Conservation (phyloP, 2,113 vertebrate species). For the Helogale parvula region DNA sequence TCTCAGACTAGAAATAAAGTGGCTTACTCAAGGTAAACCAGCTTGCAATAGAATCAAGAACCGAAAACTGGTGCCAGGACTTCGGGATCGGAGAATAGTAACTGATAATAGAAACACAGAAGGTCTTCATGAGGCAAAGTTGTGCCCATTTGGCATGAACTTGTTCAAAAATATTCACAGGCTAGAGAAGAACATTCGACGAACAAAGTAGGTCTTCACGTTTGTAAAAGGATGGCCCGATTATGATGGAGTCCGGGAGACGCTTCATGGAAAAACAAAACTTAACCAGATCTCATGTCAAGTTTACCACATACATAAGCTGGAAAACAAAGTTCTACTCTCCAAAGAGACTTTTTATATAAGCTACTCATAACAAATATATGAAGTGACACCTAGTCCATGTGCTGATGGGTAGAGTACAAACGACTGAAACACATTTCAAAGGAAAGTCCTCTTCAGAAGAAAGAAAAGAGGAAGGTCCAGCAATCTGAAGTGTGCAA, state of each 20-base stretch:
- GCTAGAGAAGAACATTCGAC: background rate
- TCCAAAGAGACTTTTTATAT: background rate
- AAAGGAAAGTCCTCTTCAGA: background rate
- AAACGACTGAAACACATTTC: background rate
- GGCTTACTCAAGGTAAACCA: background rate
- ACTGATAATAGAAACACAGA: background rate
- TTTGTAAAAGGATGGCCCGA: background rate
- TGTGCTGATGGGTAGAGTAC: background rate
- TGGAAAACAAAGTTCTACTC: background rate
- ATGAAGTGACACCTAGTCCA: background rate
- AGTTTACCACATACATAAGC: background rate
- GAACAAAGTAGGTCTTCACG: background rate
- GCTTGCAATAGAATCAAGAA: background rate
- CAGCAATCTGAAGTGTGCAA: background rate
- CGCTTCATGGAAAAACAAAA: background rate
- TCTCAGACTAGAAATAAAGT: background rate
- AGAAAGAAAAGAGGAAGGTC: background rate
- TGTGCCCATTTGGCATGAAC: background rate
- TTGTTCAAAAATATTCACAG: background rate
- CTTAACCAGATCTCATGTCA: background rate
- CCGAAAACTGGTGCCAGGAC: background rate
- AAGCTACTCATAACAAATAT: background rate
- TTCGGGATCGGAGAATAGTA: background rate
- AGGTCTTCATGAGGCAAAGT: no score
- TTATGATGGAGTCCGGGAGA: background rate